phyloP scores from a whole-genome alignment of 2,113 vertebrate species.

The Paradisaea rubra region DNA sequence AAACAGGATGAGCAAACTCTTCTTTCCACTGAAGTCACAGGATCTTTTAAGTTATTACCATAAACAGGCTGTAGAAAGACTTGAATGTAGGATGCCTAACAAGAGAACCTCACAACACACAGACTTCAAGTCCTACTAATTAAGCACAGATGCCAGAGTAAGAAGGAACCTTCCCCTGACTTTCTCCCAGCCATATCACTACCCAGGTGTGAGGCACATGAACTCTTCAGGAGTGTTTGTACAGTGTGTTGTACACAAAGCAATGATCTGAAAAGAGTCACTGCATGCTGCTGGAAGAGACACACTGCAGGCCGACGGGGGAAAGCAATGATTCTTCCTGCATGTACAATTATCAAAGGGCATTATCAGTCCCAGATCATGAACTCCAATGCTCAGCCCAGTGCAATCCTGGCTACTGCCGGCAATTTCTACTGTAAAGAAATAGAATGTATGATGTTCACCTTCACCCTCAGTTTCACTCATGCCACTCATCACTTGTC shows the following conservation, averaged over 20 bases:
- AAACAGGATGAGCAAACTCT: background rate
- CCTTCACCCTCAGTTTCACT: background rate
- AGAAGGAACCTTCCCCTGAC: background rate
- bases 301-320: background rate
- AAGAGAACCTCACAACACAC: background rate
- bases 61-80: background rate
- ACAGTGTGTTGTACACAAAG: fast-evolving
- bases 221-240: background rate
- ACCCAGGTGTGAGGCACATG: background rate
- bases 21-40: background rate
- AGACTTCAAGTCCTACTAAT: background rate
- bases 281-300: background rate
- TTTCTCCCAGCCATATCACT: background rate
- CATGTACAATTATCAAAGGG: background rate
- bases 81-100: background rate
- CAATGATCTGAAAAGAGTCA: background rate
- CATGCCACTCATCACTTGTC: background rate
- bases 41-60: background rate
- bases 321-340: background rate
- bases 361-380: background rate
- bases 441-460: background rate
- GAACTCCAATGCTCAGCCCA: background rate
- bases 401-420: background rate
- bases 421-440: background rate
- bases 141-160: background rate